Conservation (phyloP, 2,113 vertebrate genomes). For the Ictidomys tridecemlineatus region DNA sequence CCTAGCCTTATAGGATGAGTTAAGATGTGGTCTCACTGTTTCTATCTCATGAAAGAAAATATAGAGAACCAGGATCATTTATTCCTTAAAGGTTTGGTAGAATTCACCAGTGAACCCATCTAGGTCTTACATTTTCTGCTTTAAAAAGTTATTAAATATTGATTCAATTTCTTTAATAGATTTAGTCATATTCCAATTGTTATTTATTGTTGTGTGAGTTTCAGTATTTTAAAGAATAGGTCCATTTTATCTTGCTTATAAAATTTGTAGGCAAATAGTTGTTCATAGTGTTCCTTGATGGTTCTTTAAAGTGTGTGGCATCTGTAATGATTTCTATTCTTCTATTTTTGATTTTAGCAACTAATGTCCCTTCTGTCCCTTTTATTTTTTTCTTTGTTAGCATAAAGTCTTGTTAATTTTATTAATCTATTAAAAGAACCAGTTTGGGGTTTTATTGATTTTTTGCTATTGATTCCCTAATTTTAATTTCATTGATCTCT, state of each 20-base stretch:
- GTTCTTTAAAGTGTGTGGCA: not conserved
- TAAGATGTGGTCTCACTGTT: not conserved
- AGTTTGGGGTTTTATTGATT: not conserved
- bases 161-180: no score
- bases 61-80: not conserved
- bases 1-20: not conserved
- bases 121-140: not conserved
- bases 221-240: not conserved
- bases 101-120: not conserved
- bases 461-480: not conserved
- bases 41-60: not conserved
- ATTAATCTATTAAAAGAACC: not conserved
- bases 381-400: not conserved
- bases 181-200: not conserved
- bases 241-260: not conserved
- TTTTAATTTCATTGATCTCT: not conserved
- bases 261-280: not conserved
- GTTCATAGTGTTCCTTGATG: not conserved
- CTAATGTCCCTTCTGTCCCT: not conserved
- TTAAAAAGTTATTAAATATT: not conserved
- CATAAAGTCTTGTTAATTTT: not conserved
- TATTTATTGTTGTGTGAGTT: not conserved
- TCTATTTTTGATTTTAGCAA: not conserved
- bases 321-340: not conserved
- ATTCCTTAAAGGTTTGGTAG: not conserved